Base-by-base conservation (phyloP, 2,797 vertebrate species). In the Craterocephalus amniculus region DNA sequence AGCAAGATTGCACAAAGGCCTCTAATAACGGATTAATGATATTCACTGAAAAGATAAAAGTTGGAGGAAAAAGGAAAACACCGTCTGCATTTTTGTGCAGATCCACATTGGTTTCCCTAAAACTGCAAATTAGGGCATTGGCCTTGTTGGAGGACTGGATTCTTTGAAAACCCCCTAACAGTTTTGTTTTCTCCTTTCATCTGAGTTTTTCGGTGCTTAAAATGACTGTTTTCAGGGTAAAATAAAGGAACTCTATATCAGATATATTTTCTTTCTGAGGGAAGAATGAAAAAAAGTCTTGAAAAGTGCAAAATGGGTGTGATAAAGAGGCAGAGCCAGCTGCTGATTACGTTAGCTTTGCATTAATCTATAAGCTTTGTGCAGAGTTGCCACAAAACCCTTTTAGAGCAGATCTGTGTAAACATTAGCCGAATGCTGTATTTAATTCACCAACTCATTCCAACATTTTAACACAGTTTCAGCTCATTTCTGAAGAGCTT, bases 381-480 rank as follows among this genome's bases (percentile, higher is more conserved):
- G 38, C 40, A 70, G 58, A 51, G 66, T 73, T 38, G 66, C 59
- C 48, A 58, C 48, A 22, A 54, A 70, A 24, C 55, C 18, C 20
- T 56, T 63, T 14, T 57, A 18, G 26, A 52, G 40, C 51, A 60
- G 32, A 57, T 12, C 27, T 26, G 16, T 49, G 20, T 52, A 74
- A 74, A 52, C 14, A 38, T 52, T 35, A n/a, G 4, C 43, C 56
- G n/a, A 68, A 75, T 38, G 35, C 12, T 12, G 31, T 20, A 36
- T 74, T 59, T 52, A 40, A 74, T 29, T 55, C 24, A 26, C n/a
- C 3, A 22, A 14, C 26, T 54, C 49, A 4, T 51, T 67, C 38
- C 26, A 43, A 43, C 20, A 26, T 51, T 63, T 32, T 7, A 34
- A 8, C 49, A 3, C 27, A 31, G 0, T 43, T n/a, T 43, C 27